Evolutionary conservation across 2,888 invertebrate genomes (phyloP), one percentile per base, ranked within the genome.

Genomic region (Sesamia inferens): DNA sequence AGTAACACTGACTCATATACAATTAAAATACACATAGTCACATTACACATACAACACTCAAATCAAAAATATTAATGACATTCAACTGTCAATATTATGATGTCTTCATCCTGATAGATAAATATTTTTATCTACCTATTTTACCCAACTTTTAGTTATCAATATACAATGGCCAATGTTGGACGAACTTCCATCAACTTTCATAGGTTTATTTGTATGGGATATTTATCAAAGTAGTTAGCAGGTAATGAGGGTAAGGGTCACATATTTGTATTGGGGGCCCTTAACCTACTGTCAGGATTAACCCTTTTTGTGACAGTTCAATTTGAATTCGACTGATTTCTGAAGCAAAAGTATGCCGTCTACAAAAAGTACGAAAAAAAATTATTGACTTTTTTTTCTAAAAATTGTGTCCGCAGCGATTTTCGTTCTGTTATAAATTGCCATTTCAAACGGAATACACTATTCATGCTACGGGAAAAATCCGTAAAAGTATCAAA

Each of bases 171-270:
- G 13, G 44, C 7, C 51, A 47, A 7, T 67, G 31, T 69, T 58
- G 58, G 24, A n/a, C n/a, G 11, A 48, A 72, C 67, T 55, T 71
- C 16, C 51, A 16, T 67, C 61, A 68, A 69, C 48, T 59, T 73
- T 16, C 55, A 47, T 19, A 24, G 54, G 65, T 80, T 24, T 80
- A 69, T 80, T 80, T 80, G 77, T 47, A 67, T 11, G n/a, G 47
- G 47, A 82, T 78, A 77, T 80, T 47, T 82, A 81, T 83, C 85
- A 77, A 78, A 66, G 57, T 66, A 82, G 76, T 83, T 79, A 68
- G 47, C 59, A 58, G 65, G 80, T 79, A 79, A 79, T 79, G 79
- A 79, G 72, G 79, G 72, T 79, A 76, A 68, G 76, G 76, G 72
- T 47, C 72, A 55, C 68, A 76, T 79, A 68, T 79, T 79, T 79